phyloP scores from a whole-genome alignment of 2,888 invertebrate genomes.

The Callyntrura sp. region DNA sequence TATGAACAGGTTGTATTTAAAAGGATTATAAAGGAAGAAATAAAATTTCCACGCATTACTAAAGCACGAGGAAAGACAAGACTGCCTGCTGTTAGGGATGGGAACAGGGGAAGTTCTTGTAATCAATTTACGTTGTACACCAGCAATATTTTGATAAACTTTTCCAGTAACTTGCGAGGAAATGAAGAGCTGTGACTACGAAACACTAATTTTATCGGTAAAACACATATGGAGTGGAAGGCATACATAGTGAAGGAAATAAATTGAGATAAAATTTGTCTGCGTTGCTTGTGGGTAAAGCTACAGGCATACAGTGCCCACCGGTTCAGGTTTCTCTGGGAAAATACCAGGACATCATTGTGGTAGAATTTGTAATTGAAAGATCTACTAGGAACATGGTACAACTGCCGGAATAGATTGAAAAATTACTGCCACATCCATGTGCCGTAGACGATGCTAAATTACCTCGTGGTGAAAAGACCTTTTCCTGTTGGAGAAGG shows the following conservation, averaged over 20 bases:
- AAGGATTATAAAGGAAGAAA: conserved; percentile 53
- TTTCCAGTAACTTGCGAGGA: not conserved
- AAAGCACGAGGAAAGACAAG: conserved; percentile 64
- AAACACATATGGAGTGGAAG: not conserved
- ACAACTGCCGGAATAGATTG: not conserved
- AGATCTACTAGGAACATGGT: not conserved
- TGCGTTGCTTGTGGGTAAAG: not conserved
- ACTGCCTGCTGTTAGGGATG: conserved; percentile 46
- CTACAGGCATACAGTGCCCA: not conserved
- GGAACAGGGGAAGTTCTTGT: too few relatives aligned
- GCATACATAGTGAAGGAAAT: too few relatives aligned
- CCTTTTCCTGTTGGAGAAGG: not conserved
- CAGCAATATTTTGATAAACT: too few relatives aligned
- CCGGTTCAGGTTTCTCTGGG: not conserved
- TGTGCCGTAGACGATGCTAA: too few relatives aligned
- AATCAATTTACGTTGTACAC: too few relatives aligned
- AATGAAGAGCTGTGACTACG: not conserved
- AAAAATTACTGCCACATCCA: not conserved
- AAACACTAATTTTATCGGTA: not conserved
- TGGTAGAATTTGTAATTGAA: conserved; percentile 2
- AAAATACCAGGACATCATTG: not conserved
- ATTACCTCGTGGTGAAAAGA: not conserved
- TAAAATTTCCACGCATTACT: conserved; percentile 64
- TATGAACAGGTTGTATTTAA: not conserved
- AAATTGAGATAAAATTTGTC: not conserved